A percentile compares a stretch with the other conserved stretches of the same genome.
These are phyloP conservation scores for Matsumurasca onukii DNA, from an alignment of 1,140 invertebrate species.

Conservation along the genomic window DNA sequence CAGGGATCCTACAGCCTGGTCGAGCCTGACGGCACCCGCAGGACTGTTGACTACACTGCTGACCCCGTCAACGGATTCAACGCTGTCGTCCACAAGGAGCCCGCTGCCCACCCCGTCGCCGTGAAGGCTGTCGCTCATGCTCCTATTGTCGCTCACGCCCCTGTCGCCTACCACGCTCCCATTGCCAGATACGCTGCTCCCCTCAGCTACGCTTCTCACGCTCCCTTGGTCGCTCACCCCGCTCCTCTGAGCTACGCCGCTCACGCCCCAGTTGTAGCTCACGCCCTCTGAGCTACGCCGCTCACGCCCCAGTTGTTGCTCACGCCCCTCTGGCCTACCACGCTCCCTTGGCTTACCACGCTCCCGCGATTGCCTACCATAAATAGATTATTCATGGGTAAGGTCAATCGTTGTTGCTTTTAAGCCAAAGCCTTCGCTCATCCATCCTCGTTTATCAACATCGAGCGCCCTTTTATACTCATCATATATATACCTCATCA, in stretches of 20 bases:
- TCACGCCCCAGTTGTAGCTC: not conserved
- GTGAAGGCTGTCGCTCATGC: slow-evolving; percentile 44
- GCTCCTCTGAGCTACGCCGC: slow-evolving; percentile 9
- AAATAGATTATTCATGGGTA: not conserved
- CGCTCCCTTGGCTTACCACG: slow-evolving; percentile 18
- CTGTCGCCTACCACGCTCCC: slow-evolving; percentile 15
- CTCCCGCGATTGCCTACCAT: slow-evolving; percentile 17
- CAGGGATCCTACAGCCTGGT: slow-evolving; percentile 20
- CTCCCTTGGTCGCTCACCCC: slow-evolving; percentile 16
- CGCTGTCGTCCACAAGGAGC: slow-evolving; percentile 24
- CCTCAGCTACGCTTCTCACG: not conserved
- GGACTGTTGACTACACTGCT: slow-evolving; percentile 21
- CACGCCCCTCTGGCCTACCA: slow-evolving; percentile 17
- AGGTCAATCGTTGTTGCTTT: not conserved
- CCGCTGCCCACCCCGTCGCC: slow-evolving; percentile 32
- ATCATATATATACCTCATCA: slow-evolving; percentile 14
- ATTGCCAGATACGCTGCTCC: not conserved
- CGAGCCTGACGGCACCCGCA: slow-evolving; percentile 18
- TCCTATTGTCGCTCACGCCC: slow-evolving; percentile 1
- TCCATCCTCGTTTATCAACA: not conserved
- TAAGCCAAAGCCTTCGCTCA: slow-evolving; percentile 14
- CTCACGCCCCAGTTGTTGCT: not conserved
- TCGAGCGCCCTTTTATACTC: not conserved
- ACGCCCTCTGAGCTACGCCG: not conserved
- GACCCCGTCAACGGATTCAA: slow-evolving; percentile 25